Evolutionary conservation across 2,888 invertebrate genomes (phyloP).

Genomic region (Habroteleia sp.): DNA sequence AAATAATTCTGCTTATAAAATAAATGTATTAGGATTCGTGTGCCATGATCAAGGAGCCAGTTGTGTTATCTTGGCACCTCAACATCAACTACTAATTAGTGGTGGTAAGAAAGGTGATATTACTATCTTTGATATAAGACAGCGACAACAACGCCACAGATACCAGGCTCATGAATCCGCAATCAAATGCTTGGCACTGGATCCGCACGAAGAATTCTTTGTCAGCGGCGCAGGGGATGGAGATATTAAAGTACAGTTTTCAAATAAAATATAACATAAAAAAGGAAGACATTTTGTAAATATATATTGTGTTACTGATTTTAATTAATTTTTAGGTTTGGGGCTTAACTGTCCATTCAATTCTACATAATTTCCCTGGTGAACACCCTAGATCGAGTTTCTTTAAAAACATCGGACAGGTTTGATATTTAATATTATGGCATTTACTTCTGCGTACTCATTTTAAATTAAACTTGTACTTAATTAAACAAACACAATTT

Average conservation of each 20-base stretch:
- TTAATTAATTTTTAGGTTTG: conserved; percentile 87
- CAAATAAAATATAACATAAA: neutral
- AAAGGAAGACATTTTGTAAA: no score
- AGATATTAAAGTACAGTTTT: conserved; percentile 88
- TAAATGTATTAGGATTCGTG: conserved; percentile 86
- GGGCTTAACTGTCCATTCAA: conserved; percentile 93
- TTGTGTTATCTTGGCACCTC: conserved; percentile 93
- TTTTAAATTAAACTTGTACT: no score
- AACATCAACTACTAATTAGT: conserved; percentile 95
- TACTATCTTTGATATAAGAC: conserved; percentile 96
- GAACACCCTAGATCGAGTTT: conserved; percentile 98
- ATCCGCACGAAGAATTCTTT: conserved; percentile 97
- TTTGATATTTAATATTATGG: no score
- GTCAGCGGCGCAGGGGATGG: conserved; percentile 97
- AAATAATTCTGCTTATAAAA: conserved; percentile 2
- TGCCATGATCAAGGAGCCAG: conserved; percentile 98
- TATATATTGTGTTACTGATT: neutral
- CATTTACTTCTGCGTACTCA: no score
- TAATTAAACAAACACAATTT: conserved; percentile 10
- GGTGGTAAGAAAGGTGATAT: conserved; percentile 99
- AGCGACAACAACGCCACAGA: conserved; percentile 92
- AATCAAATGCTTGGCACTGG: conserved; percentile 96
- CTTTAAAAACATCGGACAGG: conserved; percentile 97
- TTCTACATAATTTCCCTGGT: conserved; percentile 93
- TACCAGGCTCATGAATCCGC: conserved; percentile 96